Base-by-base conservation (phyloP, 2,888 invertebrate species). In the Polyploca ridens region DNA sequence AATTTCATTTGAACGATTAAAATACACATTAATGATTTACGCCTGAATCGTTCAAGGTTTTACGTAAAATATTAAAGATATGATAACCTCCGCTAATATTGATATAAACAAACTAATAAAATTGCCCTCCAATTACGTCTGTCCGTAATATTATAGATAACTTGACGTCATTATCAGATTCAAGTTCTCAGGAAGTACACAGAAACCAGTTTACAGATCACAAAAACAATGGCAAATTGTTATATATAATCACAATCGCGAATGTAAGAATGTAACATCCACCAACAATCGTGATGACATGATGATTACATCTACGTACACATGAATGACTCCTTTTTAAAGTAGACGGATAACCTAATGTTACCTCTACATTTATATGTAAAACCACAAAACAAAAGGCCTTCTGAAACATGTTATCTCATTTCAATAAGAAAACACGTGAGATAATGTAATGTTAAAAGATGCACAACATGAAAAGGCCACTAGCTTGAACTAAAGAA, bases 151-250 rank as follows among this genome's bases (percentile, higher is more conserved):
- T 70, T 77, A 81, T 81, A 76, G 72, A 74, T 70, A 67, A 68
- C 75, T 75, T 85, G 86, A 86, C 86, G 86, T 86, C 86, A 84
- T 78, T 78, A 81, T 79, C 78, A 69, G 63, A 41, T 61, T 61
- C 41, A 27, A 19, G 19, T 61, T 41, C 61, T 11, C 41, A 61
- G 27, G 59, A 61, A 61, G 41, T 61, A 61, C 44, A 14, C 41
- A 41, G 61, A 41, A 61, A 16, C 54, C 19, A 19, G 35, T 60
- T 41, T 33, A 61, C 14, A 41, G 41, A 61, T n/a, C 41, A 41
- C 41, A 61, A 27, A 10, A 41, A 41, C 41, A 41, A 41, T 19
- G 41, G 38, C 33, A 58, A 33, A 58, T 58, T 58, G 14, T 58
- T 58, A 35, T 11, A 33, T 54, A 10, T 54, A 54, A 54, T 10